Base-by-base conservation (phyloP, 2,113 vertebrate genomes). In the Sitta europaea region DNA sequence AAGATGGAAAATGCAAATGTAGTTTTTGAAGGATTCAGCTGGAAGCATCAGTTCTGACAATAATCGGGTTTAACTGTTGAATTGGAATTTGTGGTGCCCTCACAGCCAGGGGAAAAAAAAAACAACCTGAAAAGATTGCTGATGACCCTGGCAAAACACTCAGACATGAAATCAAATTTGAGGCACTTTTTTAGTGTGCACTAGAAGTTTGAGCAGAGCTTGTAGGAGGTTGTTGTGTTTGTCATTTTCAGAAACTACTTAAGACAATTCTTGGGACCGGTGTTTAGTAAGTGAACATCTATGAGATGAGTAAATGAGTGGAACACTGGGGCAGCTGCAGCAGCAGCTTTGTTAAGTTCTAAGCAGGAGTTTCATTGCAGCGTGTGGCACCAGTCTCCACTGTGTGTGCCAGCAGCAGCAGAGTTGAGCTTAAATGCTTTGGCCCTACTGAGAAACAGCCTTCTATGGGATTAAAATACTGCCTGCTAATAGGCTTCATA, bases 101-200 rank as follows among this genome's bases (percentile, higher is more conserved):
- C 1, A 6, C 17, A 31, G 17, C 42, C 14, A 3, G 45, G 20
- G 45, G 2, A 0, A 3, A 58, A 54, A 42, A 2, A 28, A 3
- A 1, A 3, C 40, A 24, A 28, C 8, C 48, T 72, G 33, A 55
- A 85, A 40, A 40, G 43, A 25, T 59, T n/a, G 57, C 14, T 53
- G 10, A 35, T 85, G 53, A 27, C 27, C 20, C 18, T n/a, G 40
- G 14, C 3, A 25, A 13, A 85, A 62, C 17, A 4, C 16, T 53
- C 6, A 10, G 25, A 11, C 54, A 15, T 0, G 1, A 76, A 75
- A 63, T 85, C 3, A 36, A 28, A 24, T 58, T 54, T 58, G 53
- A 85, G 55, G 55, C 29, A 33, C 14, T 48, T 88, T 58, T 12
- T 59, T 82, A 48, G 5, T 51, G 4, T 48, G n/a, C 0, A 3